Percentiles rank a stretch among this genome's conserved stretches.
These are phyloP conservation scores for Zapornia atra DNA, from an alignment of 2,113 vertebrate genomes.

Conservation along the genomic window DNA sequence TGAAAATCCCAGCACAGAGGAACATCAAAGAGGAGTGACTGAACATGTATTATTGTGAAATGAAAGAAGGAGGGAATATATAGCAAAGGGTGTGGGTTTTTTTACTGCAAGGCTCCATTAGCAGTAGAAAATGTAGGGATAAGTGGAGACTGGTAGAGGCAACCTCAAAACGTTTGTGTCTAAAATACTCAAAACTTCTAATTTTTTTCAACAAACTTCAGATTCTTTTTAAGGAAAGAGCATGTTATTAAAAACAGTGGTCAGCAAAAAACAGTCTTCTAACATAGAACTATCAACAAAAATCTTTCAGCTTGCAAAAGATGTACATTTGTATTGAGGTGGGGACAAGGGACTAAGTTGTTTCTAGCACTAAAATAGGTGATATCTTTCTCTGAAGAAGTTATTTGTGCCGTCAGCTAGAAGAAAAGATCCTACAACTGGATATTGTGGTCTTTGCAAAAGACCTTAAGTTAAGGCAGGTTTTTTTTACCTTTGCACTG, in stretches of 20 bases:
- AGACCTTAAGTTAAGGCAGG: not conserved
- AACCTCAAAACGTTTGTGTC: not conserved
- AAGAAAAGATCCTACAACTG: not conserved
- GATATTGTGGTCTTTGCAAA: not conserved
- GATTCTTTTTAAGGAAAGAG: not conserved
- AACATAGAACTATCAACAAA: not conserved
- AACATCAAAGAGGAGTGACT: constrained; percentile 37
- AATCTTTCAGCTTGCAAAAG: not conserved
- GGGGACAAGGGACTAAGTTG: not conserved
- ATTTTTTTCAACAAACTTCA: not conserved
- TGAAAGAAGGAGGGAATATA: not conserved
- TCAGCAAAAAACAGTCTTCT: not conserved
- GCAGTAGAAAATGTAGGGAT: not conserved
- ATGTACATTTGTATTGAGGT: not conserved
- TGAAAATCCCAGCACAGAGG: constrained; percentile 39
- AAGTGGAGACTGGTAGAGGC: not conserved
- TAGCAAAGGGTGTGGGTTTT: not conserved
- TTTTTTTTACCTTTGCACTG: not conserved
- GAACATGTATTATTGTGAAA: constrained; percentile 1
- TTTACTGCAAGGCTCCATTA: not conserved
- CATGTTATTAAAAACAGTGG: not conserved
- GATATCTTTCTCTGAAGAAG: not conserved
- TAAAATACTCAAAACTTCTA: not conserved
- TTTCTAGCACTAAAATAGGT: not conserved
- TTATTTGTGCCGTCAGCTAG: fast-evolving